Conservation (phyloP, 2,888 invertebrate species). For the Dermolepida albohirtum region DNA sequence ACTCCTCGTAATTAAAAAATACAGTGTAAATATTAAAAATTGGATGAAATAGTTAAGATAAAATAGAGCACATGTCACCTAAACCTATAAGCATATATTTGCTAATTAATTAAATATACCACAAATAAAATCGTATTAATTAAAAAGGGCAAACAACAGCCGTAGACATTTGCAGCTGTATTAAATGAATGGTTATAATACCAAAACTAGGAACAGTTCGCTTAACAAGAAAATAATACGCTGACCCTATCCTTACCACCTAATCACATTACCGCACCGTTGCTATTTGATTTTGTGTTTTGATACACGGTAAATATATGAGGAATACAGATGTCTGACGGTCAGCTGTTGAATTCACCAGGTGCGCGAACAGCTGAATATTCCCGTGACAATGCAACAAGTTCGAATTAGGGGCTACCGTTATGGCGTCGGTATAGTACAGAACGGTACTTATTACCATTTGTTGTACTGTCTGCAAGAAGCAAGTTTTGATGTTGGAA, state of each 20-base stretch:
- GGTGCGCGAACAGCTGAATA: constrained; percentile 51
- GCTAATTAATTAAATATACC: constrained; percentile 25
- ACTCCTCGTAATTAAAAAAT: too few species aligned
- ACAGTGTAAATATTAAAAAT: too few species aligned
- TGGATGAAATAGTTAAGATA: too few species aligned
- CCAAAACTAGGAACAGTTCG: constrained; percentile 17
- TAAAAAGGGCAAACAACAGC: constrained; percentile 14
- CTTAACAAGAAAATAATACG: constrained; percentile 35
- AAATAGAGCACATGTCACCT: too few species aligned
- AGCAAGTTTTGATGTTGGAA: constrained; percentile 26
- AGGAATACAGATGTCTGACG: constrained; percentile 43
- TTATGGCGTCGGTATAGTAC: constrained; percentile 36
- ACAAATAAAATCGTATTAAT: constrained; percentile 29
- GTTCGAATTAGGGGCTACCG: constrained; percentile 47
- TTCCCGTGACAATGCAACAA: constrained; percentile 51
- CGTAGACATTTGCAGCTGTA: background rate
- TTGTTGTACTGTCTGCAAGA: constrained; percentile 25
- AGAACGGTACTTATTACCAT: constrained; percentile 40
- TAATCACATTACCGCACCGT: constrained; percentile 36
- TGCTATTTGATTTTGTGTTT: constrained; percentile 41
- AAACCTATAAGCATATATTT: too few species aligned
- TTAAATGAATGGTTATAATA: constrained; percentile 20
- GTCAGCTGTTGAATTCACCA: constrained; percentile 53
- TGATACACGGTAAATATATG: constrained; percentile 38
- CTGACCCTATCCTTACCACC: constrained; percentile 30